Base-by-base conservation (phyloP, 92 coral and sea anemone species). In the Porites divaricata region DNA sequence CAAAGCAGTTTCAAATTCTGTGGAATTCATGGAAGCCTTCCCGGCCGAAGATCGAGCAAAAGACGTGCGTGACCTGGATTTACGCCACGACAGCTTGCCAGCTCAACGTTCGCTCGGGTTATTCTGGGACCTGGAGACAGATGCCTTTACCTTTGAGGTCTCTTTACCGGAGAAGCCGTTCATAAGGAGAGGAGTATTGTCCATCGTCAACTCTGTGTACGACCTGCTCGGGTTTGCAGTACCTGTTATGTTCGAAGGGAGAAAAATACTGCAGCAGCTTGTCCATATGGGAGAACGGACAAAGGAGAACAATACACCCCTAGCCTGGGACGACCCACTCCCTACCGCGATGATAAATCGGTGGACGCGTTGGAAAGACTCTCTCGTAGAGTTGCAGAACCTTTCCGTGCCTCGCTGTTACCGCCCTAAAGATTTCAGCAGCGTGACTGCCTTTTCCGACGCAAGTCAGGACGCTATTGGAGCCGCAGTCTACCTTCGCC, bases 1-100 rank as follows among this genome's bases (percentile, higher is more conserved):
- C 89, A 84, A 84, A 54, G 83, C 79, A 24, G 89, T 80, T 19
- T 89, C 92, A 8, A 89, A 79, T 65, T 89, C 76, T 10, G 63
- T 85, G 26, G 79, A 79, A 50, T 83, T 89, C 76, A 74, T 85
- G 89, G 81, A 83, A 45, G 91, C 91, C 65, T 76, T 88, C 26
- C 81, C 88, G 9, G 24, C 84, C 7, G 85, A 77, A 41, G 92
- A 88, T 52, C 75, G 83, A 68, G 89, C 65, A 16, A 86, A 77
- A 24, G 81, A 77, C 26, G 70, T 56, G 67, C 81, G 81, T 61
- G 70, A 77, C 56, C 69, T 77, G 3, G 81, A 77, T 41, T 53
- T 68, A 20, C 81, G 79, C 22, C 17, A 16, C n/a, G 79, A 81
- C 81, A 70, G 86, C 68, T 45, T 58, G 19, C 86, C 86, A 17